A percentile compares a stretch with the other conserved stretches of the same genome.
Conservation (phyloP, 1,140 invertebrate genomes). For the Panagrolaimus sp. region DNA sequence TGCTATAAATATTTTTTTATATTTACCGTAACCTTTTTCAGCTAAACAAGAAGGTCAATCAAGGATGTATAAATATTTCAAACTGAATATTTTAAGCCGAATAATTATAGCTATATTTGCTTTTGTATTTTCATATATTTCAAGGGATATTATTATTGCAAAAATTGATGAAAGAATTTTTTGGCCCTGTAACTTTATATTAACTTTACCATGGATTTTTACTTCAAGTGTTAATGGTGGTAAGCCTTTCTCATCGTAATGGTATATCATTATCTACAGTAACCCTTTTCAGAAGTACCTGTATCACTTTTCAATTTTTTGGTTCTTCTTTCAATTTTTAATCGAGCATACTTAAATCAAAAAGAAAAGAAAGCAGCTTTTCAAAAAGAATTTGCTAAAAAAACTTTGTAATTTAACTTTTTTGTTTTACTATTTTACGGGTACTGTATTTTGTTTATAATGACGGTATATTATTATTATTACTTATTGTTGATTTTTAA, state of each 20-base stretch:
- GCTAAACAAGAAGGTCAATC: not conserved
- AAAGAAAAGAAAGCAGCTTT: not conserved
- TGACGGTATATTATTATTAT: too few relatives aligned
- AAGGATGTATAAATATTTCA: conserved; percentile 6
- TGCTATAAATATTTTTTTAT: not conserved
- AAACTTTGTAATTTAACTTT: too few relatives aligned
- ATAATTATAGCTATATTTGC: not conserved
- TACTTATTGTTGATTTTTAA: too few relatives aligned
- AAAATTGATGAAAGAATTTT: not conserved
- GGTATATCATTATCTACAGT: not conserved
- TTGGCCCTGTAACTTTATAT: conserved; percentile 4
- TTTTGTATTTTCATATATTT: conserved; percentile 1
- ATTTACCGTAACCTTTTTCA: not conserved
- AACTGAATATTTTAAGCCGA: not conserved
- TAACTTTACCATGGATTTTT: conserved; percentile 1
- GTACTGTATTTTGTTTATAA: too few relatives aligned
- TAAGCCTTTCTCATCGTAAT: not conserved
- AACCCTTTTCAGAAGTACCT: not conserved
- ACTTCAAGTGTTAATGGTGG: not conserved
- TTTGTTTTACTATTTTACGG: too few relatives aligned
- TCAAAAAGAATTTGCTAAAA: too few relatives aligned
- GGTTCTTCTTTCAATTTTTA: not conserved
- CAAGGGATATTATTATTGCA: conserved; percentile 4
- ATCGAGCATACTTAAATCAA: not conserved
- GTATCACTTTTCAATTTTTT: conserved; percentile 6